Evolutionary conservation across 2,113 vertebrate species (phyloP).

Genomic region (Poeciliopsis retropinna): DNA sequence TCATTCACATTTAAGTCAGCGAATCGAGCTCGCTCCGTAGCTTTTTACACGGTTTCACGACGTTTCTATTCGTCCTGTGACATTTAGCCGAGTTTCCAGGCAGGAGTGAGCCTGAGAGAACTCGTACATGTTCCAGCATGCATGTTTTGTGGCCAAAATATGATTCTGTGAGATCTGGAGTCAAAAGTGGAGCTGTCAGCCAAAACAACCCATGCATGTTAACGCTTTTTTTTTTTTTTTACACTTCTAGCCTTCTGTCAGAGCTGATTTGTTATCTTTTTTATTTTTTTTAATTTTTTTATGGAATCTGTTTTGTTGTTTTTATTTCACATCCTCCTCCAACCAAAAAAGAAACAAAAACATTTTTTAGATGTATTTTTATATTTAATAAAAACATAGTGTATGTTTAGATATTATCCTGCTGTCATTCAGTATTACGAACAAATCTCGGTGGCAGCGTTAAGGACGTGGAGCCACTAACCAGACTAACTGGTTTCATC

Average conservation of each 20-base stretch:
- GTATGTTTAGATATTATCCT: constrained; percentile 65
- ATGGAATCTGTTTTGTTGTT: constrained; percentile 80
- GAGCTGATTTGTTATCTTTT: neutral
- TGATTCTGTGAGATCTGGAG: constrained; percentile 34
- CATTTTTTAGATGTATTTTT: constrained; percentile 69
- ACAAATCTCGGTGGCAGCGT: constrained; percentile 49
- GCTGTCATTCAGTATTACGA: constrained; percentile 67
- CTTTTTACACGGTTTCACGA: neutral
- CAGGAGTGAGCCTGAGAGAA: constrained; percentile 41
- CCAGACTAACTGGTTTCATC: constrained; percentile 41
- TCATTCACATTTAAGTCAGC: neutral
- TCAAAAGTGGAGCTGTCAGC: constrained; percentile 49
- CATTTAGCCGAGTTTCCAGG: constrained; percentile 1
- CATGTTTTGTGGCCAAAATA: constrained; percentile 15
- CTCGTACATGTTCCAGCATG: constrained; percentile 42
- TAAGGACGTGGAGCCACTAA: constrained; percentile 45
- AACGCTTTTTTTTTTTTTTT: neutral
- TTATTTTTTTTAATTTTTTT: constrained; percentile 32
- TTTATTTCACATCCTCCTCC: constrained; percentile 25
- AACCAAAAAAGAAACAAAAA: constrained; percentile 6
- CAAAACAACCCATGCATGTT: constrained; percentile 31
- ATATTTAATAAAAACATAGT: constrained; percentile 70
- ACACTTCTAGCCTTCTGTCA: constrained; percentile 9
- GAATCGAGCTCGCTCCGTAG: neutral
- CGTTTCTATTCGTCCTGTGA: constrained; percentile 1